phyloP scores from a whole-genome alignment of 2,113 vertebrate species.

The Dolichallabes microphthalmus region DNA sequence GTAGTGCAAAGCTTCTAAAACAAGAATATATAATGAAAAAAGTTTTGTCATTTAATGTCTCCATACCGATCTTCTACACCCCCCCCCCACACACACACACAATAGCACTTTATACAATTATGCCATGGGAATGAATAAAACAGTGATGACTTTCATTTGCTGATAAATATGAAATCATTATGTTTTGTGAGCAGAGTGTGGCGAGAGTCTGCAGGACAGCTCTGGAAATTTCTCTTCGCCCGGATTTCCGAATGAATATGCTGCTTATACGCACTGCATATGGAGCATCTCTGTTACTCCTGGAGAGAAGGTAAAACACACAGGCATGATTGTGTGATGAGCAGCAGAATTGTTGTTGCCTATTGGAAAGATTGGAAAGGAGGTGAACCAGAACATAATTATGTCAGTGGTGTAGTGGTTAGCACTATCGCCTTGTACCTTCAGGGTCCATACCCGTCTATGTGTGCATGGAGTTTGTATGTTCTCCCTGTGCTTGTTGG shows the following conservation, averaged over 20 bases:
- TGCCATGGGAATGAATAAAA: background rate
- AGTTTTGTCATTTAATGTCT: background rate
- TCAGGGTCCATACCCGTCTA: too few relatives aligned
- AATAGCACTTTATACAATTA: background rate
- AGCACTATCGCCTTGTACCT: too few relatives aligned
- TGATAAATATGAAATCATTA: background rate
- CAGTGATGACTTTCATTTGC: background rate
- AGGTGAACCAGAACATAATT: too few relatives aligned
- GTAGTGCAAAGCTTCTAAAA: too few relatives aligned
- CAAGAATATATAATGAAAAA: too few relatives aligned
- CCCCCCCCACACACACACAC: too few relatives aligned
- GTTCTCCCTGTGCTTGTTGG: too few relatives aligned
- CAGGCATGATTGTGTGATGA: too few relatives aligned
- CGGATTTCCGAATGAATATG: conserved; percentile 96
- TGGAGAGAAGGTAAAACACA: conserved; percentile 86
- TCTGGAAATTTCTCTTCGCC: conserved; percentile 93
- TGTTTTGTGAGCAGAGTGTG: conserved; percentile 78
- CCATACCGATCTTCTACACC: background rate
- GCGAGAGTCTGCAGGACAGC: conserved; percentile 93
- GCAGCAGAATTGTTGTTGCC: background rate
- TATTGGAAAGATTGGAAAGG: too few relatives aligned
- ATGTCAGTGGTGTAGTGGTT: too few relatives aligned
- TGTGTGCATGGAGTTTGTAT: too few relatives aligned
- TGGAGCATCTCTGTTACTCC: conserved; percentile 98
- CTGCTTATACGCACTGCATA: conserved; percentile 96